Percentiles rank a stretch among this genome's conserved stretches.
Conservation (phyloP, 2,888 invertebrate genomes). For the Leptinotarsa rubiginosa region DNA sequence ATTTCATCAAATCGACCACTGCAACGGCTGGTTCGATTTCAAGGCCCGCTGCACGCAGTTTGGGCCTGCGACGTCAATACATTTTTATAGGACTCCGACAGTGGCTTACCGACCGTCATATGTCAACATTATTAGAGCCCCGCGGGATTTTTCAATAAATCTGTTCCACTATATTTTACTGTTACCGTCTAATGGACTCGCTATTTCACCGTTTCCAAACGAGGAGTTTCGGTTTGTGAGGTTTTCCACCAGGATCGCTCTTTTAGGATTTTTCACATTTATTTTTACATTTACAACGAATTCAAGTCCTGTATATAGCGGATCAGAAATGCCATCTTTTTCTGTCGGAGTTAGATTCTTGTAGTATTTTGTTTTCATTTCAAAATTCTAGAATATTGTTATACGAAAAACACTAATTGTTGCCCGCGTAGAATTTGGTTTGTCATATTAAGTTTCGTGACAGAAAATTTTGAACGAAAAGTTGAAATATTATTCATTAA, state of each 20-base stretch:
- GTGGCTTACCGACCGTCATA: conserved; percentile 47
- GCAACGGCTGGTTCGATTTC: conserved; percentile 57
- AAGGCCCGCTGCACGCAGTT: conserved; percentile 52
- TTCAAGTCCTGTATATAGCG: no score
- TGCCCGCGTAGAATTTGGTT: no score
- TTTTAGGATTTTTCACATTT: no score
- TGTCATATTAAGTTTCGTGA: no score
- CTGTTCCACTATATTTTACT: conserved; percentile 52
- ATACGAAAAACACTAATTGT: no score
- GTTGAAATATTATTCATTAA: no score
- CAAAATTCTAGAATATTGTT: no score
- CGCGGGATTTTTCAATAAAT: conserved; percentile 56
- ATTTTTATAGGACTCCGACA: conserved; percentile 44
- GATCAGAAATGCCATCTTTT: no score
- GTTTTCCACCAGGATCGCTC: background rate
- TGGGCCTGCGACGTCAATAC: conserved; percentile 44
- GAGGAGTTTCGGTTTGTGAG: background rate
- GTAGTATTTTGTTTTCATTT: no score
- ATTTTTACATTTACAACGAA: no score
- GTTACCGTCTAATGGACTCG: conserved; percentile 26
- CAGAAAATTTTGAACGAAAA: no score
- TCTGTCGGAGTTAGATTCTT: no score
- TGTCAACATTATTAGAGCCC: conserved; percentile 57
- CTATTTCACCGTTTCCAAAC: conserved; percentile 22
- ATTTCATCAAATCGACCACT: conserved; percentile 59